Percentiles rank a stretch among this genome's conserved stretches.
Conservation (phyloP, 1,140 invertebrate genomes). For the fruit fly (Drosophila melanogaster) region DNA sequence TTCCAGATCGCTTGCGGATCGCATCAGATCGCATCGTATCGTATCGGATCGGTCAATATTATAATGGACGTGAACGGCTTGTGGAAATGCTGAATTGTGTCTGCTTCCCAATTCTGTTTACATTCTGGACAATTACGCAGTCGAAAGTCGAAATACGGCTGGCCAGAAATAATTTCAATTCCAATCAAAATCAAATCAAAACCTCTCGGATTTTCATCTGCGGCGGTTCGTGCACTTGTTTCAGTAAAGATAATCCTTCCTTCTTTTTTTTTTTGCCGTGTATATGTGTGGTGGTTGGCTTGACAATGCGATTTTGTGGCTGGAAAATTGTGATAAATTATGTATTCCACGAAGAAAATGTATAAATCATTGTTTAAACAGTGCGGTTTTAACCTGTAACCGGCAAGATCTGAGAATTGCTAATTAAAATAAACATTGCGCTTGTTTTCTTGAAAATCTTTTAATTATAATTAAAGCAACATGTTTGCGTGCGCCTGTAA, state of each 20-base stretch:
- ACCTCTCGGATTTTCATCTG: constrained; percentile 11
- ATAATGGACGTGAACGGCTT: constrained; percentile 26
- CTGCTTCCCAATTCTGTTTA: constrained; percentile 54
- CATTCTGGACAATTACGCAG: constrained; percentile 77
- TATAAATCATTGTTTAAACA: constrained; percentile 2
- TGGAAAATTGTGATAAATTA: constrained; percentile 2
- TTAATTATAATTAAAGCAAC: constrained; percentile 2
- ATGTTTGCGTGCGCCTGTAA: constrained; percentile 4
- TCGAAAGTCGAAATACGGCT: constrained; percentile 42
- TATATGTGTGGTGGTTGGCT: neutral
- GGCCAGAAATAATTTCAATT: constrained; percentile 30
- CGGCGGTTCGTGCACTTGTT: constrained; percentile 10
- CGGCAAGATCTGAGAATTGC: constrained; percentile 10
- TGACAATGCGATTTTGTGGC: neutral
- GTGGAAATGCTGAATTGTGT: constrained; percentile 28
- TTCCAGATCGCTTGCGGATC: constrained; percentile 8
- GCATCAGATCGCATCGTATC: constrained; percentile 16
- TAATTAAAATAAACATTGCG: constrained; percentile 24
- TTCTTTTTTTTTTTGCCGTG: constrained; percentile 12
- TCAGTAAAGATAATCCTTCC: constrained; percentile 7
- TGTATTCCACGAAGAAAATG: constrained; percentile 1
- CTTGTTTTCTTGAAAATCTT: constrained; percentile 6
- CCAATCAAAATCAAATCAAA: constrained; percentile 39
- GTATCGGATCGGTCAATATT: constrained; percentile 19
- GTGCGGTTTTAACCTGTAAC: constrained; percentile 1